phyloP scores from a whole-genome alignment of 2,888 invertebrate species.

The Dicycla oo region DNA sequence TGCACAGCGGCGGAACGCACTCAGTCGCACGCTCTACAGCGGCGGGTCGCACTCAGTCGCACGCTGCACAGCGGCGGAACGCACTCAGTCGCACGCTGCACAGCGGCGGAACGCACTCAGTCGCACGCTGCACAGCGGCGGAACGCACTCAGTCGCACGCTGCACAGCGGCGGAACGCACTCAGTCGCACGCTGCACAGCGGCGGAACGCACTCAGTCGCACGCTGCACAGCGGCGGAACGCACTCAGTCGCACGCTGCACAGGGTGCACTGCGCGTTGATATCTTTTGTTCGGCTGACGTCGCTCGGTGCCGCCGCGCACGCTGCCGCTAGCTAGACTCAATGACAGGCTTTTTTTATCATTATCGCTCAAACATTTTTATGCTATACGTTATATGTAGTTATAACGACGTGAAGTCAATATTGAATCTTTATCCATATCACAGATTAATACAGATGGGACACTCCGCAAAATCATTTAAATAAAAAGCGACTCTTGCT shows the following conservation, averaged over 20 bases:
- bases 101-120: too few relatives aligned
- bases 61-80: neutral
- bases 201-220: too few relatives aligned
- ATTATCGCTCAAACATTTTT: neutral
- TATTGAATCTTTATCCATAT: neutral
- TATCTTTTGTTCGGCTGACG: slow-evolving; percentile 72
- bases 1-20: too few relatives aligned
- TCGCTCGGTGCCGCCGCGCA: neutral
- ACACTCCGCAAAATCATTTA: too few relatives aligned
- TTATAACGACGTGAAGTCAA: neutral
- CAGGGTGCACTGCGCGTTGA: slow-evolving; percentile 71
- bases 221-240: neutral
- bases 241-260: neutral
- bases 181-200: neutral
- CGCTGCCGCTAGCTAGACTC: neutral
- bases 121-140: neutral
- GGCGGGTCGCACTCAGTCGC: too few relatives aligned
- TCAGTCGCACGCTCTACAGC: too few relatives aligned
- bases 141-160: too few relatives aligned
- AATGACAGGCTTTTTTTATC: too few relatives aligned
- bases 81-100: neutral
- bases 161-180: neutral
- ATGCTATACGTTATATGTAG: too few relatives aligned
- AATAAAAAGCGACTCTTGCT: too few relatives aligned
- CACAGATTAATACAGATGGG: too few relatives aligned